Evolutionary conservation across 1,140 invertebrate genomes (phyloP).

Genomic region (Limonius californicus): DNA sequence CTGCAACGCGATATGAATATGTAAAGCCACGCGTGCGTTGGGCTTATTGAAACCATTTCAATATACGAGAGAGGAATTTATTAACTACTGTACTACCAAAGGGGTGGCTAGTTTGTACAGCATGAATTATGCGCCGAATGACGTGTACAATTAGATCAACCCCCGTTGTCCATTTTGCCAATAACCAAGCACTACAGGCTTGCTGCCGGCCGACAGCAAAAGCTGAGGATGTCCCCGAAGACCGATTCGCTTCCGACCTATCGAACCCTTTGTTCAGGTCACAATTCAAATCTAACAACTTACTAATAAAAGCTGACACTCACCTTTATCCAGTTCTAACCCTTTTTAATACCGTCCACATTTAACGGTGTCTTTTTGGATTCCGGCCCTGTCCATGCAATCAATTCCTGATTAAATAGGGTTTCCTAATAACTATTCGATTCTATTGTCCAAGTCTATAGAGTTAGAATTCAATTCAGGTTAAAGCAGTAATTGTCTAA

Average conservation of each 20-base stretch:
- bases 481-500: too few species aligned
- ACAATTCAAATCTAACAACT: not conserved
- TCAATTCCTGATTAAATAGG: too few species aligned
- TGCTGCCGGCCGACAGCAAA: not conserved
- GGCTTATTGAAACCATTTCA: conserved; percentile 14
- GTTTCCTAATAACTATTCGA: too few species aligned
- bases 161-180: not conserved
- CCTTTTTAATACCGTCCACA: too few species aligned
- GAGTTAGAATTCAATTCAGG: too few species aligned
- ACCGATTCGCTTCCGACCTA: conserved; percentile 1
- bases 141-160: conserved; percentile 4
- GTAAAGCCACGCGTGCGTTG: conserved; percentile 13
- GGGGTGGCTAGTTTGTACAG: conserved; percentile 1
- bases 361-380: not conserved
- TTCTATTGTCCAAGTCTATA: too few species aligned
- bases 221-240: not conserved
- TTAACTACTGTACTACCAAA: not conserved
- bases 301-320: not conserved
- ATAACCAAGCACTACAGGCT: not conserved
- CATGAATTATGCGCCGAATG: conserved; percentile 7
- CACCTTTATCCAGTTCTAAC: not conserved
- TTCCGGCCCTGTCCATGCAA: too few species aligned
- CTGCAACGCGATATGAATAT: conserved; percentile 16
- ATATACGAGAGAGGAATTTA: conserved; percentile 15
- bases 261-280: not conserved